These are phyloP conservation scores for Marasmarcha lunaedactyla DNA, from an alignment of 2,888 invertebrate genomes.

Conservation along the genomic window DNA sequence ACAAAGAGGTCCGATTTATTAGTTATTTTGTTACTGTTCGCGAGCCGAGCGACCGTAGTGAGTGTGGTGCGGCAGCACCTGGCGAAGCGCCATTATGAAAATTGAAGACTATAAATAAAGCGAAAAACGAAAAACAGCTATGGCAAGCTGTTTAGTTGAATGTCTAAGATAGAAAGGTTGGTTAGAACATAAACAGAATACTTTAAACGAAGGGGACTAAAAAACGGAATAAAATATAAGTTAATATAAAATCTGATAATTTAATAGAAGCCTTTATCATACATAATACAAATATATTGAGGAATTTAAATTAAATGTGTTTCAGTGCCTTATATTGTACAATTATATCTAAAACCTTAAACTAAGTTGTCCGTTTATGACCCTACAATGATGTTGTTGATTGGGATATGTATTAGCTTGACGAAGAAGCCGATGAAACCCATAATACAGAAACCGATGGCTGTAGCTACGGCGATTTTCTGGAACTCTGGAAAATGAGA, in stretches of 20 bases:
- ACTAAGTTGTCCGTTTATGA: conserved; percentile 59
- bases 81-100: no score
- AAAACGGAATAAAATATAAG: conserved; percentile 17
- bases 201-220: no score
- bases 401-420: conserved; percentile 99
- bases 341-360: not conserved
- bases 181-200: no score
- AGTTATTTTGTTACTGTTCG: no score
- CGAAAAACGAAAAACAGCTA: no score
- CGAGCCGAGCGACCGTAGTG: no score
- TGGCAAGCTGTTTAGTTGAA: no score
- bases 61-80: no score
- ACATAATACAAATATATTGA: conserved; percentile 30
- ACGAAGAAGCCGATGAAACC: conserved; percentile 99
- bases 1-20: no score
- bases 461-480: conserved; percentile 99
- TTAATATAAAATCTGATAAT: conserved; percentile 52
- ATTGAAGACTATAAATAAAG: no score
- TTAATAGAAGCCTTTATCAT: conserved; percentile 29
- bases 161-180: no score
- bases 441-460: conserved; percentile 99
- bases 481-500: conserved; percentile 93
- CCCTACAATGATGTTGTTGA: conserved; percentile 95
- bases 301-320: conserved; percentile 40
- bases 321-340: conserved; percentile 35